phyloP scores from a whole-genome alignment of 2,113 vertebrate genomes.

The Ceuthmochares aereus region DNA sequence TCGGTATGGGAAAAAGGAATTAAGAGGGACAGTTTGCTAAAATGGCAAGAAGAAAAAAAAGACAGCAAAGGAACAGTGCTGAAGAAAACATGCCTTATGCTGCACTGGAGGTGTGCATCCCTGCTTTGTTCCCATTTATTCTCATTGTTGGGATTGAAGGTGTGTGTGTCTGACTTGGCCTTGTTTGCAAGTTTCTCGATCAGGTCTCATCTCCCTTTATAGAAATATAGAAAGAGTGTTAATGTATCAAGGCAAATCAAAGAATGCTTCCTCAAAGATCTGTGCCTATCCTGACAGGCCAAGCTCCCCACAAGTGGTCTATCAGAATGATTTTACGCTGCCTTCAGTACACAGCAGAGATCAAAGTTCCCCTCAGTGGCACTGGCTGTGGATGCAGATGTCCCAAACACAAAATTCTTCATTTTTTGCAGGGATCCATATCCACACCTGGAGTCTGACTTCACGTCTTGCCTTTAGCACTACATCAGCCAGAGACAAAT shows the following conservation, averaged over 20 bases:
- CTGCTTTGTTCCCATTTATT: neutral
- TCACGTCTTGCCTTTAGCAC: neutral
- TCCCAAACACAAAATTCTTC: neutral
- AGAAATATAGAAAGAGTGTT: neutral
- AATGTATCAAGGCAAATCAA: neutral
- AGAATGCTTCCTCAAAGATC: neutral
- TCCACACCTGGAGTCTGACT: neutral
- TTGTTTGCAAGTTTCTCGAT: neutral
- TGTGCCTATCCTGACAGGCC: neutral
- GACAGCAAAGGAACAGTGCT: neutral
- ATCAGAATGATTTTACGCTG: neutral
- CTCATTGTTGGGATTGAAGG: neutral
- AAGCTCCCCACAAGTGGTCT: neutral
- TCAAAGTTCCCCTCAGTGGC: neutral
- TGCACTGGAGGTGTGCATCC: accelerated
- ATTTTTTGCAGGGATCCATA: neutral
- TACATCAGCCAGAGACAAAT: neutral
- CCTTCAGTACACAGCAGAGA: neutral
- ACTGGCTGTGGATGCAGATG: no score
- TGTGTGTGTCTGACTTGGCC: accelerated
- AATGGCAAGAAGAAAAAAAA: neutral
- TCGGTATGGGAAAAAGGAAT: neutral
- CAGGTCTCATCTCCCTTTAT: neutral
- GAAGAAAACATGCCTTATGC: neutral
- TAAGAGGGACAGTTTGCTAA: neutral